Evolutionary conservation across 2,888 invertebrate species (phyloP), one percentile per base, ranked within the genome.

Genomic region (Thelaira solivaga): DNA sequence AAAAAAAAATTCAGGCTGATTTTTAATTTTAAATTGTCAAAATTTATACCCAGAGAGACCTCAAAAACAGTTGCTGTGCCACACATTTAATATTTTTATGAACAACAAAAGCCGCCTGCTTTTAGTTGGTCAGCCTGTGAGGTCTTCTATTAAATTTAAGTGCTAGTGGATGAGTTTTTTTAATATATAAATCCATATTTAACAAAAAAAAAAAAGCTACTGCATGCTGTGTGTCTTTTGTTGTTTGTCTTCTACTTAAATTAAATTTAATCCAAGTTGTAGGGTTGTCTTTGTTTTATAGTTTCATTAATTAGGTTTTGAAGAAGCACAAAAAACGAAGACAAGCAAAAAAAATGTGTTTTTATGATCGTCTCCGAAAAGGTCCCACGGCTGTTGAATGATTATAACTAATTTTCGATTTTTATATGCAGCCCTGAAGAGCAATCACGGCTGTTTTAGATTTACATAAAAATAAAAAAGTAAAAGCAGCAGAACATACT

Each of bases 281-380:
- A 20, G 55, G 47, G 55, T 47, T 53, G n/a, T n/a, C n/a, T 71
- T 67, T 61, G 53, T 74, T 78, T 78, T 78, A 78, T 74, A 53
- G 74, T 74, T 78, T 74, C 55, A 69, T 78, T 74, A 78, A 78
- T 78, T 78, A 78, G 74, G 74, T 73, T 68, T 67, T 47, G 62
- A 47, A 26, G 8, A 24, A 36, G 22, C n/a, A 41, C 34, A 61
- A 53, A 22, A 55, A 65, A 59, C 41, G 45, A 65, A 16, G 43
- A 34, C 4, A 11, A 29, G 36, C 6, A 43, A 29, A 45, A n/a
- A n/a, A n/a, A n/a, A n/a, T n/a, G n/a, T n/a, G n/a, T n/a, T 20
- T 69, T 69, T 74, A 74, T 53, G 69, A 74, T 61, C 61, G 61
- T 73, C 49, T 68, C 51, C 43, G 36, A 65, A 62, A 74, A 75